A percentile compares a stretch with the other conserved stretches of the same genome.
Evolutionary conservation across 2,888 invertebrate genomes (phyloP).

Genomic region (Protonemura montana): DNA sequence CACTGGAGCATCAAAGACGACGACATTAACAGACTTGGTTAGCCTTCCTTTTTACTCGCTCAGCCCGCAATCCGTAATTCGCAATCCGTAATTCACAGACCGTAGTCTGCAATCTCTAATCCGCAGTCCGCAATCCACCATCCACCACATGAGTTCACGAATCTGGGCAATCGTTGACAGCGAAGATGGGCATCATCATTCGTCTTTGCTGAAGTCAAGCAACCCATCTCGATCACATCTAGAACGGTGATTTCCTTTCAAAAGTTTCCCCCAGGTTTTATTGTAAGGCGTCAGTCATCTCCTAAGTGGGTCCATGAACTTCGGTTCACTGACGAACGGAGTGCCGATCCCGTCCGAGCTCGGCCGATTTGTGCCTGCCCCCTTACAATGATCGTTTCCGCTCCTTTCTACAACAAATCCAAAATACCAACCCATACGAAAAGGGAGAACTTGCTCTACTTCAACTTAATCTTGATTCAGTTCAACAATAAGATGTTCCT

Average conservation of each 20-base stretch:
- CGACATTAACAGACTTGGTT: too few relatives aligned
- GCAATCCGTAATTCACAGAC: too few relatives aligned
- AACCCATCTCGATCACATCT: slow-evolving; percentile 14
- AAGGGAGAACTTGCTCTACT: not conserved
- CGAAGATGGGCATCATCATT: not conserved
- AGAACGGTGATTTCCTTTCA: slow-evolving; percentile 32
- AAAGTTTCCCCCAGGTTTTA: slow-evolving; percentile 24
- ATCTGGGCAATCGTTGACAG: not conserved
- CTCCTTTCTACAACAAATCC: not conserved
- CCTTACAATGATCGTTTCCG: not conserved
- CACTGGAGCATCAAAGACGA: too few relatives aligned
- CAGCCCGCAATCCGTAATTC: too few relatives aligned
- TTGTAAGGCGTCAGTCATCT: slow-evolving; percentile 31
- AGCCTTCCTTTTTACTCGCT: too few relatives aligned
- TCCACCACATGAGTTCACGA: not conserved
- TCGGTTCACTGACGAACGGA: too few relatives aligned
- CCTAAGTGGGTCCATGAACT: slow-evolving; percentile 1
- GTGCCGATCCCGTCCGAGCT: too few relatives aligned
- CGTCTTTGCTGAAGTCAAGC: slow-evolving; percentile 23
- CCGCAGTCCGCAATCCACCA: too few relatives aligned
- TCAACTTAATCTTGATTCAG: not conserved
- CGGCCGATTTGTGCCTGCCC: too few relatives aligned
- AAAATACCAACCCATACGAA: not conserved
- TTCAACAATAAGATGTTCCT: not conserved
- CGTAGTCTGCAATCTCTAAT: too few relatives aligned